Evolutionary conservation across 2,797 vertebrate genomes (phyloP).

Genomic region (Hoplostethus atlanticus): DNA sequence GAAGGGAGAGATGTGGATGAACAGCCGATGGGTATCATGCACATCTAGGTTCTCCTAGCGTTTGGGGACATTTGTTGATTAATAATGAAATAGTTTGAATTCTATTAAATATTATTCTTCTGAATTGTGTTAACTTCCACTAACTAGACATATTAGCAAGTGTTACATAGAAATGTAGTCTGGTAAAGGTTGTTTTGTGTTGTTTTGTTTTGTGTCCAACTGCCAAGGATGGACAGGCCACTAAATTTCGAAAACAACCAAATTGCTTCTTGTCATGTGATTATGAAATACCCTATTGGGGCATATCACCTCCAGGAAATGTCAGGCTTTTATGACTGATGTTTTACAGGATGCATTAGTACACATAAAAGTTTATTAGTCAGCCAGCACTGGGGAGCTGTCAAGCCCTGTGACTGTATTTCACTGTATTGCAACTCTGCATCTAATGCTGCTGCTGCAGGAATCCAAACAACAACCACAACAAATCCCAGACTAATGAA

Average conservation of each 20-base stretch:
- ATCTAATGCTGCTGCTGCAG: conserved; percentile 21
- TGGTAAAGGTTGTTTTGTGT: conserved; percentile 15
- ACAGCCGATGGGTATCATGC: conserved; percentile 21
- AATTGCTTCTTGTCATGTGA: conserved; percentile 43
- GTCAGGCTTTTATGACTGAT: conserved; percentile 67
- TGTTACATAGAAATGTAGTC: neutral
- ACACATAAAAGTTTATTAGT: conserved; percentile 80
- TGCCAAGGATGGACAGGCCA: conserved; percentile 2
- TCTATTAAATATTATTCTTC: neutral
- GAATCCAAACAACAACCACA: conserved; percentile 8
- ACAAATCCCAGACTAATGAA: conserved; percentile 37
- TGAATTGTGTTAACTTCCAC: neutral
- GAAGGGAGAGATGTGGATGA: conserved; percentile 25
- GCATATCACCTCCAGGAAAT: conserved; percentile 68
- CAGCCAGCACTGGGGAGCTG: conserved; percentile 57
- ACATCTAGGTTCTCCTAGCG: conserved; percentile 22
- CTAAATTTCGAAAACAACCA: conserved; percentile 8
- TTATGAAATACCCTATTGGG: conserved; percentile 59
- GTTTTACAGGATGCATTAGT: conserved; percentile 79
- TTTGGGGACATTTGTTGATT: neutral
- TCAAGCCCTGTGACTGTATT: conserved; percentile 49
- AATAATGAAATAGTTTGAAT: neutral
- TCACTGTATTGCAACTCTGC: conserved; percentile 40
- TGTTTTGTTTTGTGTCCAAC: conserved; percentile 13
- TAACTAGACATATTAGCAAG: conserved; percentile 12